These are phyloP conservation scores for Syngnathus floridae DNA, from an alignment of 2,113 vertebrate species.

Conservation along the genomic window DNA sequence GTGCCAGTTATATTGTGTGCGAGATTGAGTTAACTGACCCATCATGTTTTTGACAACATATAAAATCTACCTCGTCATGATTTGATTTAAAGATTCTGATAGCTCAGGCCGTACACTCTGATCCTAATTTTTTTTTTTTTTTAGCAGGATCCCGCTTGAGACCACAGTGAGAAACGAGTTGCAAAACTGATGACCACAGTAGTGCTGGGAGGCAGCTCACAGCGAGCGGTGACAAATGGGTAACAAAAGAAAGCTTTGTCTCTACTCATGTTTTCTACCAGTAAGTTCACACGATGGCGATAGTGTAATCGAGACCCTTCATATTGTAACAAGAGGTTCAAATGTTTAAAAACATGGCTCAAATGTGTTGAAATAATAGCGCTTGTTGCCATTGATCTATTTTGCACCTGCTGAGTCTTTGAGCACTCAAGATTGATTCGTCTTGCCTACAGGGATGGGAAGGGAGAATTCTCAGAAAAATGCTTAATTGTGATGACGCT, in stretches of 20 bases:
- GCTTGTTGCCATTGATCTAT: too few relatives aligned
- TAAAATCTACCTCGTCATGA: neutral
- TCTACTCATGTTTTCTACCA: neutral
- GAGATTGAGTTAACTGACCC: neutral
- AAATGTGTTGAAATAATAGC: too few relatives aligned
- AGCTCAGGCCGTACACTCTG: neutral
- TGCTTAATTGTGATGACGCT: too few relatives aligned
- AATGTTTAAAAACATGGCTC: too few relatives aligned
- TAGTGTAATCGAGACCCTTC: neutral
- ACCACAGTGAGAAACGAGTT: too few relatives aligned
- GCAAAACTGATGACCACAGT: neutral
- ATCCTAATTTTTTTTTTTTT: neutral
- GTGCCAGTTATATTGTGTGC: neutral
- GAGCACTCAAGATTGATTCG: too few relatives aligned
- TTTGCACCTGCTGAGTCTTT: too few relatives aligned
- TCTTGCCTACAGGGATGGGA: too few relatives aligned
- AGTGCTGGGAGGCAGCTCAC: neutral
- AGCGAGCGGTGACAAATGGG: neutral
- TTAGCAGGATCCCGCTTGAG: too few relatives aligned
- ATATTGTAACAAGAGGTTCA: neutral
- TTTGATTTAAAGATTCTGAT: neutral
- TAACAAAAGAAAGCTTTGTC: neutral
- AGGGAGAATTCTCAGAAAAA: too few relatives aligned
- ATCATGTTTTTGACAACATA: neutral
- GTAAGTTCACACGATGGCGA: neutral